Evolutionary conservation across 2,888 invertebrate species (phyloP).

Genomic region (Adineta ricciae): DNA sequence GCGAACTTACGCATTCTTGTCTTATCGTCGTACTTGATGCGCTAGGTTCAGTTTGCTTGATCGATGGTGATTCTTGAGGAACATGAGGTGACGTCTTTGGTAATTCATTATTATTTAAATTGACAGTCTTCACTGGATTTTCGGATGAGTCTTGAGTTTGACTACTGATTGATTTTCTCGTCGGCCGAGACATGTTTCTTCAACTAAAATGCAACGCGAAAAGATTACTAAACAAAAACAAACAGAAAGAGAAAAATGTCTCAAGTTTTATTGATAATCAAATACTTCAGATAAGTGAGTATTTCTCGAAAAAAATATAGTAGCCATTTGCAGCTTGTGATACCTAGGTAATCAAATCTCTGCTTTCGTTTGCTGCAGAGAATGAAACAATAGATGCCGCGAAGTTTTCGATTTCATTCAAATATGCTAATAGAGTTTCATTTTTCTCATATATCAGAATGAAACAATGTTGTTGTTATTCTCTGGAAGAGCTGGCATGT

Average conservation of each 20-base stretch:
- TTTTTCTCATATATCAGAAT: too few species aligned
- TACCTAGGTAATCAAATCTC: neutral
- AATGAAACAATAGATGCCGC: neutral
- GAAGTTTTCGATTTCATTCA: neutral
- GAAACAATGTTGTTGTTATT: too few species aligned
- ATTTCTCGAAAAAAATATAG: neutral
- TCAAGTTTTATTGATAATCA: neutral
- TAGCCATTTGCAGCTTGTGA: neutral
- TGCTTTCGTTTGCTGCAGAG: neutral
- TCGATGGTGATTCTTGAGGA: neutral
- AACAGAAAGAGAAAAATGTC: neutral
- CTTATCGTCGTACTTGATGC: neutral
- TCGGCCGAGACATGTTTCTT: neutral
- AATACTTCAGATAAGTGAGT: neutral
- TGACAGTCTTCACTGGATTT: neutral
- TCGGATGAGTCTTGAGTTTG: neutral
- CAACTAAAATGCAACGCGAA: neutral
- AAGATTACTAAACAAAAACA: neutral
- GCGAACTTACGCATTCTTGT: neutral
- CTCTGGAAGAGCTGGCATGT: too few species aligned
- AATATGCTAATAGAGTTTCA: too few species aligned
- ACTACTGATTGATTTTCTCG: neutral
- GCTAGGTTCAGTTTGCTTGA: neutral
- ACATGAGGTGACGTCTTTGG: neutral
- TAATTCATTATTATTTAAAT: neutral